Conservation (phyloP, 53 echinoderm and acorn worm genomes). For the Mesocentrotus franciscanus region DNA sequence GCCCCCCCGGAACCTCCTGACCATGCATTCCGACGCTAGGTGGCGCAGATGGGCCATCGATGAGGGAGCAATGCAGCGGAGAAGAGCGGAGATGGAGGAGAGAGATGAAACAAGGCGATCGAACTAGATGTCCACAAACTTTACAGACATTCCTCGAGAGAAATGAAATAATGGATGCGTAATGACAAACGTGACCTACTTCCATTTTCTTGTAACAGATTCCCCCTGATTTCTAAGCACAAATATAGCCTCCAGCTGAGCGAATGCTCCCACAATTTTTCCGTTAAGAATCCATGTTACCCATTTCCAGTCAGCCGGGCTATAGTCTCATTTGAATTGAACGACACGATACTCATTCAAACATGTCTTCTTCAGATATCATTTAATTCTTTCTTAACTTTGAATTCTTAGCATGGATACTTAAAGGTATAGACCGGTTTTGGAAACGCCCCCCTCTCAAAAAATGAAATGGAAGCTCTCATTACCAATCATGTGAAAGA, state of each 20-base stretch:
- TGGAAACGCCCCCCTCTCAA: too few relatives aligned
- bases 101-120: neutral
- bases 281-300: neutral
- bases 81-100: neutral
- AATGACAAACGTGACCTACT: constrained; percentile 33
- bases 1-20: neutral
- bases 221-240: neutral
- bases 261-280: neutral
- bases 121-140: constrained; percentile 2
- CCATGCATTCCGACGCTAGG: neutral
- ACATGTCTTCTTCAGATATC: neutral
- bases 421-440: too few relatives aligned
- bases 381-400: neutral
- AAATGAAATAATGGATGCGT: constrained; percentile 42
- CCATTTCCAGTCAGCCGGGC: neutral
- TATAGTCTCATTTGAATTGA: neutral
- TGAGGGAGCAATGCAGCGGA: neutral
- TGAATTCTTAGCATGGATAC: neutral
- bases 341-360: neutral
- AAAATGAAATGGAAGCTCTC: too few relatives aligned
- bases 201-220: constrained; percentile 10
- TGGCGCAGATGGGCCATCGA: neutral
- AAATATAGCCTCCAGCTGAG: constrained; percentile 10
- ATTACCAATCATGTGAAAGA: too few relatives aligned
- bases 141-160: constrained; percentile 29